Evolutionary conservation across 1,140 invertebrate species (phyloP), one percentile per base, ranked within the genome.

Genomic region (Drosophila malerkotliana): DNA sequence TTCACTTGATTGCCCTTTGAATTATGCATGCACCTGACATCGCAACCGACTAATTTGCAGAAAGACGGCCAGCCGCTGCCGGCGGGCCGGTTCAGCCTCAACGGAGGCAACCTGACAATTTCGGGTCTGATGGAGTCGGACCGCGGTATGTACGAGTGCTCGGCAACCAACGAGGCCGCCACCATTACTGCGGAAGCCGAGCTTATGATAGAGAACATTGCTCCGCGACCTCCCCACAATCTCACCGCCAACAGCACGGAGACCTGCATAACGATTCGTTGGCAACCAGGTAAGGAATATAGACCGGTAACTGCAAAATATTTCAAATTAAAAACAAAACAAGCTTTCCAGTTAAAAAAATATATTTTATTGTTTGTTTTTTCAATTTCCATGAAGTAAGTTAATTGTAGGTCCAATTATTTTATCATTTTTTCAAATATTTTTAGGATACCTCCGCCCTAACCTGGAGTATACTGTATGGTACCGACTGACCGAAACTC

Each of bases 151-250:
- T 99, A 98, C 92, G 96, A 98, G 91, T 99, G 98, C 92, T 95
- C 97, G 32, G 96, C 97, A 1, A 96, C 95, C 68, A 99, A 99
- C 92, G 97, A 98, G 88, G 97, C 98, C 7, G 97, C 97, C n/a
- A 97, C 96, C 8, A 95, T 98, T 28, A 95, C 96, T 2, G 94
- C 95, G 1, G 95, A 97, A 91, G 97, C 97, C 1, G 96, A 98
- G 92, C 93, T 99, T 37, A 95, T 98, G 91, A 95, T 99, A 55
- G 94, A 98, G 92, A 95, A 98, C 84, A 93, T 95, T 37, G 96
- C 97, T 26, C 97, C 98, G 7, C 95, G 98, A 87, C 97, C 98
- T 4, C 98, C 98, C 0, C 97, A 97, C 92, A 98, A 98, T 93
- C 93, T 99, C 3, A 96, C 95, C 32, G 96, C 97, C 2, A 94